These are phyloP conservation scores for Gymnobelideus leadbeateri DNA, from an alignment of 2,113 vertebrate species.

Conservation along the genomic window DNA sequence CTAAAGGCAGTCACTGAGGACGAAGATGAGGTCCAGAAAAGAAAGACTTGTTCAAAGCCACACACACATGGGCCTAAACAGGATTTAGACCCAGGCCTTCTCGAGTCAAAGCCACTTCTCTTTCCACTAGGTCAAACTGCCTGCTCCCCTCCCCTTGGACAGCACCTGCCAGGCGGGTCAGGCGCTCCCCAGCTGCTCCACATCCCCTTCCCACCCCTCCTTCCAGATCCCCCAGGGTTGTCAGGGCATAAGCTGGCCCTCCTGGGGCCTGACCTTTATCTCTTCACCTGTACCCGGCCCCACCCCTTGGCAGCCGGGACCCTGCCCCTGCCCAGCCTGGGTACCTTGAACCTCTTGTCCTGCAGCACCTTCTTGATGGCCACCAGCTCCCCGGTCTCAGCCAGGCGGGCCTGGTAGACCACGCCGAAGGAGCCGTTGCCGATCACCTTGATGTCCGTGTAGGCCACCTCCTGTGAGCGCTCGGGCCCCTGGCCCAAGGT, in stretches of 20 bases:
- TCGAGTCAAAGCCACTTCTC: too few relatives aligned
- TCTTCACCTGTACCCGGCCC: background rate
- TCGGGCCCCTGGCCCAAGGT: conserved; percentile 94
- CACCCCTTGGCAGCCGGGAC: too few relatives aligned
- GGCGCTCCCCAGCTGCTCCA: too few relatives aligned
- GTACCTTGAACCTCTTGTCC: conserved; percentile 95
- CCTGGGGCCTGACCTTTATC: background rate
- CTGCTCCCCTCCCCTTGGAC: background rate
- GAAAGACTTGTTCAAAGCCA: background rate
- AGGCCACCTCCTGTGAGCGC: conserved; percentile 94
- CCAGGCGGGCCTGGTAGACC: conserved; percentile 94
- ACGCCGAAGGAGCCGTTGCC: conserved; percentile 97
- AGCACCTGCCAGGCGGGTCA: too few relatives aligned
- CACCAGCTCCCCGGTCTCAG: conserved; percentile 94
- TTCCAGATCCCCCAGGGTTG: too few relatives aligned
- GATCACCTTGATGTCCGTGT: conserved; percentile 96
- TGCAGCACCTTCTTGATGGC: conserved; percentile 97
- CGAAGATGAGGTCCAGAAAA: background rate
- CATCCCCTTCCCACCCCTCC: too few relatives aligned
- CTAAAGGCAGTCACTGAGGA: background rate
- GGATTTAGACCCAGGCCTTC: background rate
- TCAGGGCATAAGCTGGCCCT: background rate
- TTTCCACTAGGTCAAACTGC: background rate
- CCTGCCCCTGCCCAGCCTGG: background rate
- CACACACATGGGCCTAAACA: background rate